These are phyloP conservation scores for Pelochelys cantorii DNA, from an alignment of 2,797 vertebrate genomes.

Conservation along the genomic window DNA sequence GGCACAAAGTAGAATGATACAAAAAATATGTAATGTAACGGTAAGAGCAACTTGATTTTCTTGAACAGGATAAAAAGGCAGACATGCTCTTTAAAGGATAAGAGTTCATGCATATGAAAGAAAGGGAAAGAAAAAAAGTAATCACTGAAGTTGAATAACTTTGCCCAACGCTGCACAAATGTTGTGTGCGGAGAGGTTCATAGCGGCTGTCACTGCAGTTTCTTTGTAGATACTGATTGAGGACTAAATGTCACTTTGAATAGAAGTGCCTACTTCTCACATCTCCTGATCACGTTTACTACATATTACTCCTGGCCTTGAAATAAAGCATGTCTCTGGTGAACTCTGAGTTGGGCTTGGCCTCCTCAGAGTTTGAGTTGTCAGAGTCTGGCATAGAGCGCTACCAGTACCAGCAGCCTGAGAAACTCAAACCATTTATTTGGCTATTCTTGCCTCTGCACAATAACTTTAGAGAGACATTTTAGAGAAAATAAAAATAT, in stretches of 20 bases:
- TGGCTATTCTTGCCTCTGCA: neutral
- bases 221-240: slow-evolving; percentile 24
- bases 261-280: neutral
- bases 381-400: neutral
- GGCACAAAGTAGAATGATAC: neutral
- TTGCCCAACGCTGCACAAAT: neutral
- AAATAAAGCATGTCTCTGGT: neutral
- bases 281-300: neutral
- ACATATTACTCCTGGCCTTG: neutral
- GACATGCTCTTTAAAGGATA: slow-evolving; percentile 16
- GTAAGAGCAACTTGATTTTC: neutral
- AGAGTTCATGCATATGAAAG: slow-evolving; percentile 27
- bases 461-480: slow-evolving; percentile 65
- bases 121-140: neutral
- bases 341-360: rapidly evolving
- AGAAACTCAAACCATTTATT: slow-evolving; percentile 1
- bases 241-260: neutral
- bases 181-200: neutral
- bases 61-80: neutral
- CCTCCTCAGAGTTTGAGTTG: neutral
- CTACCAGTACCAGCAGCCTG: neutral
- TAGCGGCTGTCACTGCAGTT: neutral
- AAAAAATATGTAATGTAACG: neutral
- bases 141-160: slow-evolving; percentile 5
- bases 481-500: slow-evolving; percentile 61